Conservation (phyloP, 2,888 invertebrate species). For the Tillus elongatus region DNA sequence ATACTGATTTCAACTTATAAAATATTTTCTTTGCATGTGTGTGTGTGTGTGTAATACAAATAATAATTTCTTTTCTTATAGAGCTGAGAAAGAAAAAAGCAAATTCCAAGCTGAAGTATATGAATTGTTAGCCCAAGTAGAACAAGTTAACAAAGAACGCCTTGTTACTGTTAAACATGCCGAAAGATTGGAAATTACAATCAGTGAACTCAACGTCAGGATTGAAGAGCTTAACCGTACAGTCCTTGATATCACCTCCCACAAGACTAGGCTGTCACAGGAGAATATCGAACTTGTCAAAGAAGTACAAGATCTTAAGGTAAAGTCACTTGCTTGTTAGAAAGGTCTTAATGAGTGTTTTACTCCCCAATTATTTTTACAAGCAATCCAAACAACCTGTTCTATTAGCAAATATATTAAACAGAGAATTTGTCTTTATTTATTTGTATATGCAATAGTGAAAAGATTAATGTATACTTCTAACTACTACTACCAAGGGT, state of each 20-base stretch:
- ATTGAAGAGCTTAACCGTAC: constrained; percentile 96
- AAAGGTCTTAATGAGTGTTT: too few species aligned
- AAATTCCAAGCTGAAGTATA: constrained; percentile 98
- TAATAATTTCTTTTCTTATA: constrained; percentile 43
- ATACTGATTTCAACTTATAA: too few species aligned
- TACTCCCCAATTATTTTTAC: too few species aligned
- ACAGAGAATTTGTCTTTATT: too few species aligned
- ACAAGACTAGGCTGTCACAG: constrained; percentile 90
- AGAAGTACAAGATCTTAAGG: constrained; percentile 95
- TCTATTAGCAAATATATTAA: too few species aligned
- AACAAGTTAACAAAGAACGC: constrained; percentile 89
- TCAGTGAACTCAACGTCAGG: constrained; percentile 88
- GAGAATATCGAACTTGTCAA: constrained; percentile 89
- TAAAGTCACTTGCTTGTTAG: constrained; percentile 32
- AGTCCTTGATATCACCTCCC: constrained; percentile 93
- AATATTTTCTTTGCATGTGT: too few species aligned
- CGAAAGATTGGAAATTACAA: constrained; percentile 83
- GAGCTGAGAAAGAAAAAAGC: constrained; percentile 96
- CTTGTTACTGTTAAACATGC: constrained; percentile 68
- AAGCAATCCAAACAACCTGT: too few species aligned
- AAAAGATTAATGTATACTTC: too few species aligned
- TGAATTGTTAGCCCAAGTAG: constrained; percentile 92
- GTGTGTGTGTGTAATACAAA: neutral
- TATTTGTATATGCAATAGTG: too few species aligned
- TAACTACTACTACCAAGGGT: too few species aligned